A percentile compares a stretch with the other conserved stretches of the same genome.
These are phyloP conservation scores for Amphiprion clarkii DNA, from an alignment of 2,797 vertebrate species.

Conservation along the genomic window DNA sequence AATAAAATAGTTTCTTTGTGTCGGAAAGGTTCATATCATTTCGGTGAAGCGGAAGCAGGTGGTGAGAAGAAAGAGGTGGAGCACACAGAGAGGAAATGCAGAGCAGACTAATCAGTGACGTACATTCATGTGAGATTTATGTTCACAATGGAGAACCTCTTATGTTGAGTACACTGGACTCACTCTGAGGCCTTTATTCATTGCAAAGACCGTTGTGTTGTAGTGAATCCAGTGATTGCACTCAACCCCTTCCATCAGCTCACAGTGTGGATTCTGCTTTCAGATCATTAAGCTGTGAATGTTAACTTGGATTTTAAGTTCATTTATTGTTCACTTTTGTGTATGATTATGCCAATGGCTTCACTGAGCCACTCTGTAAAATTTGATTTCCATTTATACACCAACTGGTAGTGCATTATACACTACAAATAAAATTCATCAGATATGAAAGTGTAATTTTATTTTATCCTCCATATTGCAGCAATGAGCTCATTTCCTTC, in stretches of 20 bases:
- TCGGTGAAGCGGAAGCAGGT: background rate
- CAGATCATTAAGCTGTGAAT: background rate
- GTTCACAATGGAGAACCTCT: conserved; percentile 15
- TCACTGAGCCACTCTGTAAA: background rate
- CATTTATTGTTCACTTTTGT: background rate
- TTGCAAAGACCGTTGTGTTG: conserved; percentile 1
- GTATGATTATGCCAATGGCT: background rate
- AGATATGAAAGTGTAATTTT: background rate
- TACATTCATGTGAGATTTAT: conserved; percentile 12
- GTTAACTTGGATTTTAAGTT: background rate
- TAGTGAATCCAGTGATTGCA: background rate
- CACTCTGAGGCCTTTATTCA: conserved; percentile 4
- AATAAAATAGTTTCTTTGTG: background rate
- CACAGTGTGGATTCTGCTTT: background rate
- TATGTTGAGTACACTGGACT: background rate
- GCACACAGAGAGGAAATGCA: background rate
- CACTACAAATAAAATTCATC: background rate
- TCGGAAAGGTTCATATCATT: background rate
- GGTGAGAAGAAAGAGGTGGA: conserved; percentile 1
- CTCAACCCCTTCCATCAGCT: background rate
- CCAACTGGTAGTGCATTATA: background rate
- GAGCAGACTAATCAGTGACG: conserved; percentile 8
- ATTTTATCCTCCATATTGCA: background rate
- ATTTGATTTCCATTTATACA: conserved; percentile 5
- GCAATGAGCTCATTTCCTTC: background rate